These are phyloP conservation scores for Zophobas morio DNA, from an alignment of 1,140 invertebrate genomes.

Conservation along the genomic window DNA sequence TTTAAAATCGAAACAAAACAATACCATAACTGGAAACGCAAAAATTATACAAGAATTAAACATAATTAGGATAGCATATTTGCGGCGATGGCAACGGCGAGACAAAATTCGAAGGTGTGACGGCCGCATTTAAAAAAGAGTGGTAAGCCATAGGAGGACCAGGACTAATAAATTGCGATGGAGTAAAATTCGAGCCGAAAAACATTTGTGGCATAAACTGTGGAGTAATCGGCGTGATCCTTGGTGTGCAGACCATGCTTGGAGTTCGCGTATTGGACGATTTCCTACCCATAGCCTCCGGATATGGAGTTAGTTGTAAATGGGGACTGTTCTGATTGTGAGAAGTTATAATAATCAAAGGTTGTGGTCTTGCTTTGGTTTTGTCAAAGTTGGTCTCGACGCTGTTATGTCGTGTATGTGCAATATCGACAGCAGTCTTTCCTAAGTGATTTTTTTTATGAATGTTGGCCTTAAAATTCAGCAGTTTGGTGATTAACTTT, in stretches of 20 bases:
- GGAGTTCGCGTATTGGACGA: conserved; percentile 51
- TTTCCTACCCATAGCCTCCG: conserved; percentile 25
- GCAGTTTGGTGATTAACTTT: conserved; percentile 52
- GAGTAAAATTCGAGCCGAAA: conserved; percentile 58
- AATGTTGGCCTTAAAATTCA: conserved; percentile 55
- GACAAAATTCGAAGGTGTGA: background rate
- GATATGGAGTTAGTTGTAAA: conserved; percentile 27
- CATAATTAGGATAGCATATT: conserved; percentile 2
- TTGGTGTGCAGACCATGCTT: conserved; percentile 36
- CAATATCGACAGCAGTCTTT: conserved; percentile 55
- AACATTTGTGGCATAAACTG: conserved; percentile 56
- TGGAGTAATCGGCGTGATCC: conserved; percentile 56
- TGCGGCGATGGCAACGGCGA: background rate
- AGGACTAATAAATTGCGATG: background rate
- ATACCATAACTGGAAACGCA: background rate
- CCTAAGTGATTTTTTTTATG: conserved; percentile 55
- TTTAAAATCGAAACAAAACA: background rate
- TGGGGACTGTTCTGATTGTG: conserved; percentile 21
- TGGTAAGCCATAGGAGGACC: background rate
- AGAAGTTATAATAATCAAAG: conserved; percentile 37
- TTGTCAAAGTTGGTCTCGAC: conserved; percentile 14
- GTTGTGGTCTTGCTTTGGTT: conserved; percentile 23
- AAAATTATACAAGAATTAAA: background rate
- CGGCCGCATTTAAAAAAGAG: background rate
- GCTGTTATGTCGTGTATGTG: conserved; percentile 37